phyloP scores from a whole-genome alignment of 2,888 invertebrate species.

The Amblyjoppa fuscipennis region DNA sequence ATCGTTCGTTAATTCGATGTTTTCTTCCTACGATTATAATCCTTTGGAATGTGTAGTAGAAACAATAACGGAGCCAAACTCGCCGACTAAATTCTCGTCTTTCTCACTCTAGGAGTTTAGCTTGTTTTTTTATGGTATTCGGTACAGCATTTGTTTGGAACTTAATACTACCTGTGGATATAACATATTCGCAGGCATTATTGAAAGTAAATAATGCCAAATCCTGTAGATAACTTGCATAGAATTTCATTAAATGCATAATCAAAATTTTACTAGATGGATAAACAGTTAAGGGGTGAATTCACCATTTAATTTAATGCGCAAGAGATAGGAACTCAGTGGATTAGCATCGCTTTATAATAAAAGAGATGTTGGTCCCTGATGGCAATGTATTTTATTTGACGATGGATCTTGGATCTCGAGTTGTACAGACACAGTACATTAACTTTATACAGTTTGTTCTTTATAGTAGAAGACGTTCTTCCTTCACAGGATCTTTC shows the following conservation, averaged over 20 bases:
- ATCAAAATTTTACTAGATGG: not conserved
- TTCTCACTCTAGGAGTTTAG: not conserved
- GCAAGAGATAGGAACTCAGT: not conserved
- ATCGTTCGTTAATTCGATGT: not conserved
- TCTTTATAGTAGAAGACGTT: not conserved
- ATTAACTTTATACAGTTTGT: not conserved
- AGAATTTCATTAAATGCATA: not conserved
- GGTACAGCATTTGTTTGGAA: not conserved
- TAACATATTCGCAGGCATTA: not conserved
- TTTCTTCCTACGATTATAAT: not conserved
- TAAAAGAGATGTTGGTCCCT: not conserved
- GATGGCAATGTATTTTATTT: not conserved
- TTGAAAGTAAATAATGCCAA: not conserved
- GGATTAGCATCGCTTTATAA: not conserved
- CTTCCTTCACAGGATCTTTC: not conserved
- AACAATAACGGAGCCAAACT: too few relatives aligned
- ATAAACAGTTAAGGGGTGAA: not conserved
- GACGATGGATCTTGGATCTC: too few relatives aligned
- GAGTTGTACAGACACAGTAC: not conserved
- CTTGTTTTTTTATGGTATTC: not conserved
- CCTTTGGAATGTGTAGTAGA: too few relatives aligned
- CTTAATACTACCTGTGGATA: not conserved
- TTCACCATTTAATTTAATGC: not conserved
- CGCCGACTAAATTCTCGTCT: too few relatives aligned
- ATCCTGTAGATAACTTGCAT: not conserved